Evolutionary conservation across 1,140 invertebrate genomes (phyloP).

Genomic region (Liolophura sinensis): DNA sequence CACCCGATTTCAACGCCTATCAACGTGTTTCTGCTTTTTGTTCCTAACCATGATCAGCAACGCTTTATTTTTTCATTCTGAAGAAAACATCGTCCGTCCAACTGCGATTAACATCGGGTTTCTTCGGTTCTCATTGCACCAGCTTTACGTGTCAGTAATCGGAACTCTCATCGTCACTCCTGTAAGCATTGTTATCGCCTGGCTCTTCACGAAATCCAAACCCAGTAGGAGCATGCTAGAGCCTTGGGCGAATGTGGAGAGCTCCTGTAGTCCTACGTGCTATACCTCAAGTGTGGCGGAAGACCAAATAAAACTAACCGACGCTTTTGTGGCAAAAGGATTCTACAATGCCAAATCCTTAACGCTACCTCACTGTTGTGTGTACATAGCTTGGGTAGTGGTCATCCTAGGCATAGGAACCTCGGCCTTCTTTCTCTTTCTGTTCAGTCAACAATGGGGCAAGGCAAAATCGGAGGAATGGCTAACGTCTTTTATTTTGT

Average conservation of each 20-base stretch:
- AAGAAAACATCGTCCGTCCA: conserved; percentile 5
- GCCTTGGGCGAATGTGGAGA: too few species aligned
- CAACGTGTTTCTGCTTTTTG: conserved; percentile 41
- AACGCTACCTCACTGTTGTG: conserved; percentile 28
- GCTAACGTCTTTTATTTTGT: conserved; percentile 41
- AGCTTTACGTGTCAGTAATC: conserved; percentile 26
- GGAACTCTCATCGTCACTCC: conserved; percentile 27
- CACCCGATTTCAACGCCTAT: conserved; percentile 44
- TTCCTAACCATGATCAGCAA: conserved; percentile 48
- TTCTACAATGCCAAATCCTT: conserved; percentile 17
- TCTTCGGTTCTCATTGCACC: conserved; percentile 17
- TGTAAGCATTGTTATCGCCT: conserved; percentile 45
- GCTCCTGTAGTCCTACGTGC: too few species aligned
- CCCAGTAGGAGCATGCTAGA: conserved; percentile 26
- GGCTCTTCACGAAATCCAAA: conserved; percentile 43
- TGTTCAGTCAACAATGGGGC: conserved; percentile 49
- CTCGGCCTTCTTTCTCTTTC: conserved; percentile 38
- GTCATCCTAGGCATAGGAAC: conserved; percentile 19
- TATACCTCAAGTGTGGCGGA: too few species aligned
- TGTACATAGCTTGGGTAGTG: conserved; percentile 38
- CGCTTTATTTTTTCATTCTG: conserved; percentile 43
- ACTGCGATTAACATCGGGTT: conserved; percentile 18
- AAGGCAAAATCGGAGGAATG: conserved; percentile 40
- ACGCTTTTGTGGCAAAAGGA: conserved; percentile 22
- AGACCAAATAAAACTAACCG: conserved; percentile 1